Evolutionary conservation across 2,113 vertebrate genomes (phyloP).

Genomic region (Ptilonorhynchus violaceus): DNA sequence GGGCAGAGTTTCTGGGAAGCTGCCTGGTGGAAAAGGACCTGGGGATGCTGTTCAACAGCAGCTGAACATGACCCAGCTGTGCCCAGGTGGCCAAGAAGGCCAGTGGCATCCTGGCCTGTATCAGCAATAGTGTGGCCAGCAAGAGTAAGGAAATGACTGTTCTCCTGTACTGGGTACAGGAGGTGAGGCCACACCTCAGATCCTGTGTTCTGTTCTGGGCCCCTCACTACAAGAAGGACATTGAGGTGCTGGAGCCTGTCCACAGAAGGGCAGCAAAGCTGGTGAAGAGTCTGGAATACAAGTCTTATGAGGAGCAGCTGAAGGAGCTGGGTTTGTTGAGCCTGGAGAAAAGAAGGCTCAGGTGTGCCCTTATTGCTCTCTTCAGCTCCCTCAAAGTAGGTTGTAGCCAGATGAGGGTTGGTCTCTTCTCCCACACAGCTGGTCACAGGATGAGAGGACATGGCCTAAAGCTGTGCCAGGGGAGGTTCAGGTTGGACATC

Average conservation of each 20-base stretch:
- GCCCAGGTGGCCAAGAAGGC: neutral
- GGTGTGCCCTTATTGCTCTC: neutral
- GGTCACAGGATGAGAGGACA: neutral
- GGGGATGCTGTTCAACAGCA: neutral
- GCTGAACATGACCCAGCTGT: neutral
- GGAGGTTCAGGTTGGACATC: neutral
- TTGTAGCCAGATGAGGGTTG: neutral
- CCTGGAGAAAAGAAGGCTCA: neutral
- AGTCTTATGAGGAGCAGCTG: neutral
- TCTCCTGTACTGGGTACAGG: rapidly evolving
- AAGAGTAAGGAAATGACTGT: neutral
- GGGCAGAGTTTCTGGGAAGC: neutral
- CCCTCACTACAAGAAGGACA: neutral
- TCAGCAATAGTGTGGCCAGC: neutral
- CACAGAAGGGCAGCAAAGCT: neutral
- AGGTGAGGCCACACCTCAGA: neutral
- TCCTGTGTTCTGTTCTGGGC: neutral
- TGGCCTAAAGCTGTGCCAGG: neutral
- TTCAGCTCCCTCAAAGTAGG: neutral
- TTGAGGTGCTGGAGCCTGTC: rapidly evolving
- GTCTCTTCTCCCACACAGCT: neutral
- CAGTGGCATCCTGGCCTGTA: neutral
- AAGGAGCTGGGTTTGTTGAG: neutral
- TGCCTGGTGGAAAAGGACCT: neutral
- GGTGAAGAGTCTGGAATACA: neutral